Conservation (phyloP, 1,140 invertebrate genomes). For the Macrobrachium nipponense region DNA sequence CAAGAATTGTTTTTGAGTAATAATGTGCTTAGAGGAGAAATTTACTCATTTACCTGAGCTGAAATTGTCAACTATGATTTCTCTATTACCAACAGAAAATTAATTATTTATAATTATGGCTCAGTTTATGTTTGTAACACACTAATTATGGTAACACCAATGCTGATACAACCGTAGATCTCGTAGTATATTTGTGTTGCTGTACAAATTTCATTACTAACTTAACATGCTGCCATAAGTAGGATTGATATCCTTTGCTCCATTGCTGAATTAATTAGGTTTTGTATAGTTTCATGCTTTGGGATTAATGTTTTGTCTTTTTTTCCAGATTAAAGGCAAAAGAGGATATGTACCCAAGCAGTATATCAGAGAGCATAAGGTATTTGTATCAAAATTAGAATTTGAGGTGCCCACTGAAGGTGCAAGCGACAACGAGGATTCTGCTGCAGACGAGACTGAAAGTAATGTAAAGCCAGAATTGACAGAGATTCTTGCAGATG, state of each 20-base stretch:
- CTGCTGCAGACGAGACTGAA: not conserved
- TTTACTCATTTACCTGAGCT: no score
- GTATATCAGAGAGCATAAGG: constrained; percentile 25
- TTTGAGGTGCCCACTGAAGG: constrained; percentile 49
- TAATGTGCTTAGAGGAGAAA: no score
- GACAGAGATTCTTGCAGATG: not conserved
- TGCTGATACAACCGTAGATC: no score
- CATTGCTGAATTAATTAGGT: not conserved
- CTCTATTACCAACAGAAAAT: no score
- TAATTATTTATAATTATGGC: no score
- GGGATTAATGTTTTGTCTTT: not conserved
- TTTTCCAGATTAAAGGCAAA: constrained; percentile 51
- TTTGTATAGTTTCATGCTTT: not conserved
- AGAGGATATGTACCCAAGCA: constrained; percentile 46
- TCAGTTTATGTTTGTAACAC: no score
- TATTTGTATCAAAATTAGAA: constrained; percentile 31
- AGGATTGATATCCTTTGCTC: not conserved
- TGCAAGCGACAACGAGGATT: not conserved
- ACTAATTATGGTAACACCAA: no score
- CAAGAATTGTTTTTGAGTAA: no score
- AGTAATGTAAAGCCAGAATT: not conserved
- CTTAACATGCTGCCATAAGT: no score
- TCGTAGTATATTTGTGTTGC: no score
- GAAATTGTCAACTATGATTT: no score
- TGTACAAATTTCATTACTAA: no score